Conservation (phyloP, 2,113 vertebrate genomes). For the Lepus timidus region DNA sequence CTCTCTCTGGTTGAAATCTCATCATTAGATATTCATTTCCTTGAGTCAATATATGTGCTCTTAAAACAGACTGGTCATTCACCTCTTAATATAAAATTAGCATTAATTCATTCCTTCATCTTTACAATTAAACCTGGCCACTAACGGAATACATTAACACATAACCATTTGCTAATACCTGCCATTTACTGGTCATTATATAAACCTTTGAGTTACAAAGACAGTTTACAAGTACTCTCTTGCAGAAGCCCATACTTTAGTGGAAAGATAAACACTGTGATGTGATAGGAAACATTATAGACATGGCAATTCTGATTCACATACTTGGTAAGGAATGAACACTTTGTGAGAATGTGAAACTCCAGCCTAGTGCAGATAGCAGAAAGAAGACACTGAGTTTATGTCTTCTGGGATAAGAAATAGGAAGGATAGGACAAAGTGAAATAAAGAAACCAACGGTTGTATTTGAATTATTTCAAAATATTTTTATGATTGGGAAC, state of each 20-base stretch:
- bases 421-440: neutral
- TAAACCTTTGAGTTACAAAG: neutral
- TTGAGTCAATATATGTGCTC: neutral
- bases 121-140: neutral
- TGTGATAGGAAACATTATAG: too few relatives aligned
- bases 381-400: neutral
- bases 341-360: neutral
- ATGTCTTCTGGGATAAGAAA: neutral
- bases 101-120: neutral
- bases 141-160: neutral
- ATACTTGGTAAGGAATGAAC: too few relatives aligned
- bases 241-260: neutral
- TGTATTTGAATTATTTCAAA: slow-evolving; percentile 36
- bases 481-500: neutral
- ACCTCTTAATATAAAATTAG: neutral
- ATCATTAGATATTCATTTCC: slow-evolving; percentile 9
- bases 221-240: neutral
- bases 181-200: neutral
- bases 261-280: neutral
- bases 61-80: slow-evolving; percentile 6
- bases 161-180: neutral
- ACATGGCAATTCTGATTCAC: neutral
- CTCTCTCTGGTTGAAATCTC: neutral
- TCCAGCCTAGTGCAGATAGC: neutral
- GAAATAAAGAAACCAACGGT: neutral